Evolutionary conservation across 2,797 vertebrate species (phyloP), one percentile per base, ranked within the genome.

Genomic region (Falco columbarius): DNA sequence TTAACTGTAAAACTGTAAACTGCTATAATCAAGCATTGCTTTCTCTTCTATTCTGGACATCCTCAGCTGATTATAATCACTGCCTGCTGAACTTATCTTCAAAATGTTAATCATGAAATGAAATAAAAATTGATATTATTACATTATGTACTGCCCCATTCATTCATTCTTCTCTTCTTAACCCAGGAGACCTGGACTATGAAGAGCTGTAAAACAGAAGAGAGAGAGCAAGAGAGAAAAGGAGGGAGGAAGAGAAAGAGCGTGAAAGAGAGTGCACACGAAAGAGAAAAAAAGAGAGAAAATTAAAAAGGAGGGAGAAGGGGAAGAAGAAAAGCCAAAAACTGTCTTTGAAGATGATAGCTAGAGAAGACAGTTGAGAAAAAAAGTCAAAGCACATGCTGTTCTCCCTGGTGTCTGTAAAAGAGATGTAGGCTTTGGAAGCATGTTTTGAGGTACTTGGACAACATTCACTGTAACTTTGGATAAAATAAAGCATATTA

Each of bases 1-100:
- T 97, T 95, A 96, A 97, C 92, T 93, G 89, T 95, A 96, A 93
- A 96, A 91, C 89, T 76, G 75, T 91, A 97, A 96, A 97, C 67
- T 93, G 82, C 82, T 80, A 80, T 88, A 93, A 92, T 96, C 92
- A 97, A 95, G 77, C 85, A 84, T 44, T 85, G 87, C 87, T 83
- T 97, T 91, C 81, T 73, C 55, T 61, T 89, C 62, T 63, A 66
- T 67, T 92, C 89, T 95, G 92, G 92, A 96, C 91, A 94, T 95
- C 89, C 76, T 96, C 89, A 71, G 62, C n/a, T 96, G 92, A 96
- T 94, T 95, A 76, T 79, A 96, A 95, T 89, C 91, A 90, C 74
- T 84, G 91, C 56, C 71, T 67, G 61, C 79, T 90, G 58, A 97
- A 95, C 87, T 90, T 91, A 73, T 56, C 87, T 93, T 90, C 87